These are phyloP conservation scores for Lacerta viridis DNA, from an alignment of 2,797 vertebrate species.

Conservation along the genomic window DNA sequence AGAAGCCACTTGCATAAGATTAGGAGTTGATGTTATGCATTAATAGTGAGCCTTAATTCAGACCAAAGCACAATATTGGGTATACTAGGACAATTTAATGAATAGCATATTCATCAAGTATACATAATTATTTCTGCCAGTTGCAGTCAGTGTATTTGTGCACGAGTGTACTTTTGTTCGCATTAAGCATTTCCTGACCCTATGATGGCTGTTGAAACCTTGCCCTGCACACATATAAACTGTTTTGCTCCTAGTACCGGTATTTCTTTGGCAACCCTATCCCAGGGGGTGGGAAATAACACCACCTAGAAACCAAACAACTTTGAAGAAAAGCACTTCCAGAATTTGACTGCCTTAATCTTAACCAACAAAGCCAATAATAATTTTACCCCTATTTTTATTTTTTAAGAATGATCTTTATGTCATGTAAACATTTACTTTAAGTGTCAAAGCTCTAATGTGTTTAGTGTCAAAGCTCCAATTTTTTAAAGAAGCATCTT, in stretches of 20 bases:
- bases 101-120: neutral
- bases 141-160: neutral
- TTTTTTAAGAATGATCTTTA: neutral
- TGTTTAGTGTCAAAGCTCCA: too few species aligned
- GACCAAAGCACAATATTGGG: neutral
- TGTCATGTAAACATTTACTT: neutral
- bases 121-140: neutral
- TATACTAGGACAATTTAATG: neutral
- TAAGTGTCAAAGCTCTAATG: neutral
- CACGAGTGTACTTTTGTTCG: neutral
- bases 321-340: neutral
- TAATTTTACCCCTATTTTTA: neutral
- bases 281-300: neutral
- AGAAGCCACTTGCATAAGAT: neutral
- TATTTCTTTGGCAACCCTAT: neutral
- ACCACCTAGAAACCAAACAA: neutral
- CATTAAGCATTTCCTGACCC: neutral
- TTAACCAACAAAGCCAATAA: neutral
- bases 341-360: neutral
- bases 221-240: too few species aligned
- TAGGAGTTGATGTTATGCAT: neutral
- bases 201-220: neutral
- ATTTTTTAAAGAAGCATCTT: neutral
- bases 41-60: neutral
- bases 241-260: conserved; percentile 12